Percentiles rank a stretch among this genome's conserved stretches.
These are phyloP conservation scores for Pavo muticus DNA, from an alignment of 2,113 vertebrate genomes.

Conservation along the genomic window DNA sequence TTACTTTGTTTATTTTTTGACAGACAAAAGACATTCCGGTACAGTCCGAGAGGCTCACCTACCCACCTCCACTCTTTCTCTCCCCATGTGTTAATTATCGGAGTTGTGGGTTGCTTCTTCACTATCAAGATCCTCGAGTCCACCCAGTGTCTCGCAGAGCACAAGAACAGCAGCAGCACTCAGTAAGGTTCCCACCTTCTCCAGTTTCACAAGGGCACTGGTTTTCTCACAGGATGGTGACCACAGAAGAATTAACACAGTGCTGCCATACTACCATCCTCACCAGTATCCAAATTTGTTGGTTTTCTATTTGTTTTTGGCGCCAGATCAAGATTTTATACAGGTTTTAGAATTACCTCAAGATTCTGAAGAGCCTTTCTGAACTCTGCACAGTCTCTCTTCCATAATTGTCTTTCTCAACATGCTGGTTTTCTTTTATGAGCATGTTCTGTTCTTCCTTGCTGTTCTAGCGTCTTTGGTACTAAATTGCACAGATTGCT, in stretches of 20 bases:
- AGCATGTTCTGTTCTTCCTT: neutral
- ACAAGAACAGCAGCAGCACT: neutral
- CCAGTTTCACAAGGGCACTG: neutral
- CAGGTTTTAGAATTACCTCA: neutral
- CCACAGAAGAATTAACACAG: neutral
- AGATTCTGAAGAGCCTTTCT: neutral
- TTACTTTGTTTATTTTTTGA: neutral
- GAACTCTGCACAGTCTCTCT: neutral
- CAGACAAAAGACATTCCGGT: conserved; percentile 32
- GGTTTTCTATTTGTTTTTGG: neutral
- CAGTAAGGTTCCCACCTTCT: neutral
- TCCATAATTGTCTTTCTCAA: neutral
- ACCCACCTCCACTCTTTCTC: conserved; percentile 38
- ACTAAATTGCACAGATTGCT: neutral
- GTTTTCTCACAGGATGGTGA: neutral
- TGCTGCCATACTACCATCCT: neutral
- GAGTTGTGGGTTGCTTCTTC: conserved; percentile 25
- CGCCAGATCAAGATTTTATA: neutral
- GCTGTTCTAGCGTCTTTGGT: neutral
- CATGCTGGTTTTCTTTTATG: neutral
- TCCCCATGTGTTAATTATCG: conserved; percentile 13
- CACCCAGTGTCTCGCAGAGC: neutral
- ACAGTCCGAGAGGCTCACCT: neutral
- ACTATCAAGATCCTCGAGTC: neutral
- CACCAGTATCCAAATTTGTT: neutral